These are phyloP conservation scores for Parazoanthus atlanticus DNA, from an alignment of 92 coral and sea anemone genomes.

Conservation along the genomic window DNA sequence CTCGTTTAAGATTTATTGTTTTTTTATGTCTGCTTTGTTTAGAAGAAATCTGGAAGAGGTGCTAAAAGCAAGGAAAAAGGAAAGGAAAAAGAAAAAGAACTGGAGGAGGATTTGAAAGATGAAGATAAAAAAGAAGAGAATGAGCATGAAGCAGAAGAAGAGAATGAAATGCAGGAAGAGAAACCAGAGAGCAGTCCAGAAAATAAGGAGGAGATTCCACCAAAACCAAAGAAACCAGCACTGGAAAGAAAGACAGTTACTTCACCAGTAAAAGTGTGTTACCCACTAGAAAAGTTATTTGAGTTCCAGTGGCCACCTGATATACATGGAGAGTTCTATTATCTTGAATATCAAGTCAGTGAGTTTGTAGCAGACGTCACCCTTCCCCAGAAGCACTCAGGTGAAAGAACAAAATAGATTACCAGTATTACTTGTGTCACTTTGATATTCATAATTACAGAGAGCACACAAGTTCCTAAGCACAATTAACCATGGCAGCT, in stretches of 20 bases:
- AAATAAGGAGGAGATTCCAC: conserved; percentile 40
- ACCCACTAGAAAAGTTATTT: conserved; percentile 59
- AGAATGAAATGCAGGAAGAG: conserved; percentile 27
- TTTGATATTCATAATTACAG: too few relatives aligned
- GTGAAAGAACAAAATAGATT: conserved; percentile 15
- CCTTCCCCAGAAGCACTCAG: conserved; percentile 72
- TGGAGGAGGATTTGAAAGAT: conserved; percentile 35
- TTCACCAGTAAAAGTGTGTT: conserved; percentile 50
- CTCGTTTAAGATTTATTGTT: too few relatives aligned
- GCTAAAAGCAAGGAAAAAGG: conserved; percentile 34
- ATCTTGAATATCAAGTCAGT: conserved; percentile 73
- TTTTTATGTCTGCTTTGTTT: background rate
- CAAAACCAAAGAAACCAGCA: conserved; percentile 39
- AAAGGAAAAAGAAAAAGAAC: conserved; percentile 50
- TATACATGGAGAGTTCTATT: conserved; percentile 76
- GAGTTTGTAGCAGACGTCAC: conserved; percentile 73
- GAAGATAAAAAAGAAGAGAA: conserved; percentile 57
- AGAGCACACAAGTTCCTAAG: too few relatives aligned
- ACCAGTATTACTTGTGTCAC: background rate
- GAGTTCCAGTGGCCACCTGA: conserved; percentile 99
- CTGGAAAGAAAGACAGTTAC: conserved; percentile 51
- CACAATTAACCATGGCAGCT: too few relatives aligned
- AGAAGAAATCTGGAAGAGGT: conserved; percentile 40
- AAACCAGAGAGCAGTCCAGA: conserved; percentile 40
- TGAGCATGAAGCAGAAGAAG: conserved; percentile 43